A percentile compares a stretch with the other conserved stretches of the same genome.
phyloP scores from a whole-genome alignment of 30 jellyfish, hydroid and myxozoan genomes.

The Phacellophora camtschatica region DNA sequence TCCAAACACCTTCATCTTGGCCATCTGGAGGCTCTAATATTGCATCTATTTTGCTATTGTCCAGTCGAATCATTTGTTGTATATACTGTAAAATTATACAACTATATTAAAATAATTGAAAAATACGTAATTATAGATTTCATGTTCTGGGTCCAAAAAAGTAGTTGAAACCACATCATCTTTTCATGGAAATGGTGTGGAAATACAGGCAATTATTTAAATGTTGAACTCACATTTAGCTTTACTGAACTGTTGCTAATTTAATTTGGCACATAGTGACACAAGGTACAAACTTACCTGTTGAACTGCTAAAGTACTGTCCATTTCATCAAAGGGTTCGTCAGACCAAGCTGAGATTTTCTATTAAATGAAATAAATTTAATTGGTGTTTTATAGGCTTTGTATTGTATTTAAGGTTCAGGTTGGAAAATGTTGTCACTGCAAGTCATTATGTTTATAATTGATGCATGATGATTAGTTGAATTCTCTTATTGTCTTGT shows the following conservation, averaged over 20 bases:
- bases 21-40: conserved; percentile 98
- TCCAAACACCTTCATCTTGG: conserved; percentile 99
- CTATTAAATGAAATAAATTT: conserved; percentile 4
- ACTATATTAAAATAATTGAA: not conserved
- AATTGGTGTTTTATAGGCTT: not conserved
- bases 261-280: no score
- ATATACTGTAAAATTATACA: conserved; percentile 56
- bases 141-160: not conserved
- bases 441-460: no score
- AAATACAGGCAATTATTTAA: no score
- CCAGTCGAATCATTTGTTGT: conserved; percentile 91
- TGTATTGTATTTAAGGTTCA: not conserved
- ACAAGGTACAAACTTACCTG: conserved; percentile 63
- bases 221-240: no score
- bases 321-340: conserved; percentile 97
- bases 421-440: not conserved
- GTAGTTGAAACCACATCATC: no score
- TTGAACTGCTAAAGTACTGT: conserved; percentile 97
- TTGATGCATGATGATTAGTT: no score
- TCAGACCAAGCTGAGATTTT: conserved; percentile 88
- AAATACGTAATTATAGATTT: not conserved
- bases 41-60: conserved; percentile 82
- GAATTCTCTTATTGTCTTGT: no score
- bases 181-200: no score
- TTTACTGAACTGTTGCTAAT: no score